Evolutionary conservation across 2,888 invertebrate species (phyloP).

Genomic region (Caenorhabditis wallacei): DNA sequence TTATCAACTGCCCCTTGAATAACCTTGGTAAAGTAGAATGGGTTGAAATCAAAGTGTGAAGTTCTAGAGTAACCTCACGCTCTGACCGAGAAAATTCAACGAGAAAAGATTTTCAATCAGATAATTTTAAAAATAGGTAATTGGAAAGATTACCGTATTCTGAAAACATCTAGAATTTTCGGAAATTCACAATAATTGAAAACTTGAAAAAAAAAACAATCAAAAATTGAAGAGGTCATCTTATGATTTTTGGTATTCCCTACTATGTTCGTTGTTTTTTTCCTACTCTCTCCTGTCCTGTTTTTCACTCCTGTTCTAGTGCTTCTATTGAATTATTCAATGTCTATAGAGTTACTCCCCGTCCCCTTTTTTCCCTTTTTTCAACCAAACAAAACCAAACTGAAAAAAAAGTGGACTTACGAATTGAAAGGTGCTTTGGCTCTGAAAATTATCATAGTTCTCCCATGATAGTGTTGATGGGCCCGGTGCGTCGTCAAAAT

Average conservation of each 20-base stretch:
- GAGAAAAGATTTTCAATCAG: not conserved
- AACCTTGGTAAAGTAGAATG: slow-evolving; percentile 19
- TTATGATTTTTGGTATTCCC: slow-evolving; percentile 36
- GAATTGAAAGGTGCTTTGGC: slow-evolving; percentile 2
- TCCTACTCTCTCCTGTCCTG: slow-evolving; percentile 8
- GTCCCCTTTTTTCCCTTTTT: slow-evolving; percentile 10
- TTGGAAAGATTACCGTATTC: not conserved
- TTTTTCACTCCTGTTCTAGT: slow-evolving; percentile 34
- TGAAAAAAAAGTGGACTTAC: slow-evolving; percentile 46
- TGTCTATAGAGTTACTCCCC: slow-evolving; percentile 27
- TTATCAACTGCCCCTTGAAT: slow-evolving; percentile 12
- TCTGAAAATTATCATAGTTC: not conserved
- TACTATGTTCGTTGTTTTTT: slow-evolving; percentile 22
- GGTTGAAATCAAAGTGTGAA: slow-evolving; percentile 3
- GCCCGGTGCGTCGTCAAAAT: not conserved
- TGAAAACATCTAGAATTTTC: not conserved
- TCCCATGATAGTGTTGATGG: not conserved
- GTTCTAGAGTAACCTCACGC: not conserved
- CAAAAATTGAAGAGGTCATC: slow-evolving; percentile 25
- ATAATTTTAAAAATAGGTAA: not conserved
- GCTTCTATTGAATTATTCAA: slow-evolving; percentile 55
- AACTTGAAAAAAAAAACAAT: not conserved
- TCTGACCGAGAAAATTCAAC: not conserved
- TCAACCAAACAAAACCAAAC: slow-evolving; percentile 7
- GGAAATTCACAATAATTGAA: not conserved